Conservation (phyloP, 2,797 vertebrate species). For the Megalops cyprinoides region DNA sequence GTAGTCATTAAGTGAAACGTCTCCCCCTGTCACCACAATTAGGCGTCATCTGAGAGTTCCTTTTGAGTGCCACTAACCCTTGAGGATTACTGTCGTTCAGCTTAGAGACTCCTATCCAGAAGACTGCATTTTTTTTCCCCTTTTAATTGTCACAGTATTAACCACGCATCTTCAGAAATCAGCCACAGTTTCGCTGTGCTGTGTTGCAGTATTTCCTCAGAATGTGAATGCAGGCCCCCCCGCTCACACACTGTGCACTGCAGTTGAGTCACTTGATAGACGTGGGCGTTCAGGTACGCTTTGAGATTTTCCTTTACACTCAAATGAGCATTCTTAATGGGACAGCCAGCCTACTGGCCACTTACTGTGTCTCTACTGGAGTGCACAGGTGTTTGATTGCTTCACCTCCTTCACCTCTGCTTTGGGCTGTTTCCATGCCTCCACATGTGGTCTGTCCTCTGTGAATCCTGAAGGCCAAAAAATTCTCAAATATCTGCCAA, state of each 20-base stretch:
- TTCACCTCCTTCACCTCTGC: not conserved
- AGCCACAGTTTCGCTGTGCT: too few species aligned
- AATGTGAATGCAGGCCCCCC: too few species aligned
- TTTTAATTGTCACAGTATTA: not conserved
- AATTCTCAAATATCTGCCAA: not conserved
- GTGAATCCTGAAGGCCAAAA: not conserved
- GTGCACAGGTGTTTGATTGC: too few species aligned
- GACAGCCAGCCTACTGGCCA: not conserved
- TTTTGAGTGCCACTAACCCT: not conserved
- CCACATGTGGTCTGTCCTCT: not conserved
- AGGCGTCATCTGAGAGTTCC: not conserved
- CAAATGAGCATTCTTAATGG: not conserved
- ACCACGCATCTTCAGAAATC: not conserved
- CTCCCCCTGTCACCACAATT: not conserved
- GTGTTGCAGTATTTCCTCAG: too few species aligned
- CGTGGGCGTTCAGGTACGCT: too few species aligned
- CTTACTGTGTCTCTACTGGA: too few species aligned
- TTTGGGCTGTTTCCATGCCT: not conserved
- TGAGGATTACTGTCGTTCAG: not conserved
- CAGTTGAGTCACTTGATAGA: too few species aligned
- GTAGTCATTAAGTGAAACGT: not conserved
- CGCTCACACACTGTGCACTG: too few species aligned
- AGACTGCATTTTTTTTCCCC: not conserved
- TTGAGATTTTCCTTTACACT: not conserved
- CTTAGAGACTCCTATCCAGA: not conserved